phyloP scores from a whole-genome alignment of 2,113 vertebrate species.

The Pheucticus melanocephalus region DNA sequence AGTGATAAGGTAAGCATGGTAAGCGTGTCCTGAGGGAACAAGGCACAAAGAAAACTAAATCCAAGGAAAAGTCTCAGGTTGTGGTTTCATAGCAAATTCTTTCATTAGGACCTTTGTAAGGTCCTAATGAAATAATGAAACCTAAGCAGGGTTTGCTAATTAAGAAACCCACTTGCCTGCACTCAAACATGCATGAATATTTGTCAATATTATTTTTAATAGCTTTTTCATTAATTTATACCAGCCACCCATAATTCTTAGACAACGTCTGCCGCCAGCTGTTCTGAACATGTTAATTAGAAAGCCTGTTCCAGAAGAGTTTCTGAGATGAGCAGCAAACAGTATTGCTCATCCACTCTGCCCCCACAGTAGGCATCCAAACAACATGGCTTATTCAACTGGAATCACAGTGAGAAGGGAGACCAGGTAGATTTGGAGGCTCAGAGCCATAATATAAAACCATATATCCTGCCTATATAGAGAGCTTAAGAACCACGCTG shows the following conservation, averaged over 20 bases:
- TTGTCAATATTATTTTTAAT: constrained; percentile 36
- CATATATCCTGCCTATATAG: not conserved
- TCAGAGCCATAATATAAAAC: not conserved
- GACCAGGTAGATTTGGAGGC: constrained; percentile 4
- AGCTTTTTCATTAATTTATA: not conserved
- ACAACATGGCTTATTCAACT: not conserved
- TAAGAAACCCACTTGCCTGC: not conserved
- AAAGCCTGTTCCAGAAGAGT: constrained; percentile 7
- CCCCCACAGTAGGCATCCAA: not conserved
- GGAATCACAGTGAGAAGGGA: not conserved
- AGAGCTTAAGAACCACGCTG: not conserved
- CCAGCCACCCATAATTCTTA: constrained; percentile 27
- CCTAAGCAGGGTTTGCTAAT: not conserved
- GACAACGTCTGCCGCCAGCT: constrained; percentile 9
- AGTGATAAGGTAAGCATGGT: not conserved
- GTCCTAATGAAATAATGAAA: not conserved
- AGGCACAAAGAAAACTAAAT: not conserved
- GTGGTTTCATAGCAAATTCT: not conserved
- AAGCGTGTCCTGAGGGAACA: not conserved
- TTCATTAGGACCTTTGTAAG: not conserved
- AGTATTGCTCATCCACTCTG: not conserved
- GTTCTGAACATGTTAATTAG: constrained; percentile 45
- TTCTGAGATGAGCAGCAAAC: constrained; percentile 33
- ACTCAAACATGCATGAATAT: not conserved
- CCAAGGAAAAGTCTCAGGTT: not conserved